Evolutionary conservation across 2,113 vertebrate genomes (phyloP), one percentile per base, ranked within the genome.

Genomic region (Sorex fumeus): DNA sequence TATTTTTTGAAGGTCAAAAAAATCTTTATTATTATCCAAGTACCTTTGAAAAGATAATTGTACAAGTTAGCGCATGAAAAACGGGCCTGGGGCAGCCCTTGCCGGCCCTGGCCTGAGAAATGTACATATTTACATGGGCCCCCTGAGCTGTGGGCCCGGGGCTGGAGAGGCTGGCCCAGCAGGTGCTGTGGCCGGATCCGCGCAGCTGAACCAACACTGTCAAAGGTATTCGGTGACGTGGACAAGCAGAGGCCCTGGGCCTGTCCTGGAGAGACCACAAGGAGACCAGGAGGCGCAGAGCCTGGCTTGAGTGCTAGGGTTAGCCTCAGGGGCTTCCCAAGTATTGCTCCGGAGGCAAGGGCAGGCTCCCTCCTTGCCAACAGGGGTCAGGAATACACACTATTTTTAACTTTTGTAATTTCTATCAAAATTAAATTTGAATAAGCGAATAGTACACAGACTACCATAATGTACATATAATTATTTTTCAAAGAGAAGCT

Each of bases 31-130:
- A 98, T 99, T 98, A 98, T 98, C 98, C 98, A 99, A 99, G 99
- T 99, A 99, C 99, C 99, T 98, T 98, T 97, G 98, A 98, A 98
- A 98, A 99, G 98, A 99, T 98, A 98, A 98, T 98, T 97, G 98
- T 98, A 99, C 98, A 98, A 98, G 98, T 98, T 97, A 97, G 97
- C 97, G 98, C 97, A 97, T 97, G 97, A 98, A 98, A 98, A 98
- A 97, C n/a, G 97, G 97, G 97, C 98, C 94, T 93, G 96, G 96
- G 97, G 96, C 97, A 79, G 93, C 95, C 93, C 94, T 8, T 78
- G 90, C 93, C 88, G 95, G 97, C 96, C 96, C 97, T 97, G 96
- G 95, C 96, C 93, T 97, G 97, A 90, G 98, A 98, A 98, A 98
- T 98, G 96, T 98, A 99, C 98, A 98, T 99, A 99, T 99, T 99